Conservation (phyloP, 2,888 invertebrate species). For the Hermaeophaga mercurialis region DNA sequence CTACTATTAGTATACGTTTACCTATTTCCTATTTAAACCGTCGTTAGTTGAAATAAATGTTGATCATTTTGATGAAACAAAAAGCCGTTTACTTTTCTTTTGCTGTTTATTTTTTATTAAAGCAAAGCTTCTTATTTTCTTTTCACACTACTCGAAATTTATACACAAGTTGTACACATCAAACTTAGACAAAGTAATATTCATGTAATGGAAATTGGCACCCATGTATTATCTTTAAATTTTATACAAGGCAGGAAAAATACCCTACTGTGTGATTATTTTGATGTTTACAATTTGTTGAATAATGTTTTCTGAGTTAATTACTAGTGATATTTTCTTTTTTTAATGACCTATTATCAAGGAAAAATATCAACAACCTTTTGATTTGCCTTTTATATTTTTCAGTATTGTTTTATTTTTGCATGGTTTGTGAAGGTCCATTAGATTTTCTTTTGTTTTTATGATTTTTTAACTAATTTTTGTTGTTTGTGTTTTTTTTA, state of each 20-base stretch:
- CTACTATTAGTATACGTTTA: no score
- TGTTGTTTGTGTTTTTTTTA: slow-evolving; percentile 45
- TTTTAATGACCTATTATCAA: no score
- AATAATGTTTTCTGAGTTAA: background rate
- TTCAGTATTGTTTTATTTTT: no score
- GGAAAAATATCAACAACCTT: no score
- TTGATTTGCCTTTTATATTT: no score
- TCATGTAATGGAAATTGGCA: slow-evolving; percentile 15
- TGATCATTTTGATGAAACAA: slow-evolving; percentile 1
- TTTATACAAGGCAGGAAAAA: slow-evolving; percentile 28
- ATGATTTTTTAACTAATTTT: slow-evolving; percentile 60
- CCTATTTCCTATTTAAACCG: no score
- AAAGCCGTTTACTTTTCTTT: background rate
- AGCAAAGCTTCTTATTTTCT: slow-evolving; percentile 3
- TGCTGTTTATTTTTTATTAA: background rate
- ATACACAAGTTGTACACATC: slow-evolving; percentile 32
- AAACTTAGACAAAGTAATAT: slow-evolving; percentile 17
- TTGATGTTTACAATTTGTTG: slow-evolving; percentile 33
- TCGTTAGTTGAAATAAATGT: no score
- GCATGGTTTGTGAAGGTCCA: slow-evolving; percentile 27
- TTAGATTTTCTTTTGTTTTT: slow-evolving; percentile 36
- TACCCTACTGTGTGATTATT: slow-evolving; percentile 25
- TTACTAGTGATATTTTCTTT: no score
- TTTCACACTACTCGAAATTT: slow-evolving; percentile 7
- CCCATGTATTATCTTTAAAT: slow-evolving; percentile 3